A percentile compares a stretch with the other conserved stretches of the same genome.
Conservation (phyloP, 2,113 vertebrate species). For the Psephotus haematonotus region DNA sequence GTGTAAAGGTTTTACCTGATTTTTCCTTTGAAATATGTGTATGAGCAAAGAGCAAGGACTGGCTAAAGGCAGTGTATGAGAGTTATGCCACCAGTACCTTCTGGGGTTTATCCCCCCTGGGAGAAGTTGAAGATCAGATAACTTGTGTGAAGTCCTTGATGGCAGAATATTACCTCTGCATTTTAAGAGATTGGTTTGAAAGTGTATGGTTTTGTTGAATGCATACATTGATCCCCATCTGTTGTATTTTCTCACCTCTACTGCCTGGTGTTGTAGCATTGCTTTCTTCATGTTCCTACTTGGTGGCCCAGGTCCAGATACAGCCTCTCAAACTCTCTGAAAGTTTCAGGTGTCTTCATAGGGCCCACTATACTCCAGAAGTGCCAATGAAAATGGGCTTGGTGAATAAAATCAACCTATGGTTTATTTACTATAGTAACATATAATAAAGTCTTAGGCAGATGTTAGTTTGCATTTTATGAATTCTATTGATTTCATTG, state of each 20-base stretch:
- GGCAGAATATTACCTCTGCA: neutral
- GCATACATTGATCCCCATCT: neutral
- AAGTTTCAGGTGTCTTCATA: neutral
- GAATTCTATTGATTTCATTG: neutral
- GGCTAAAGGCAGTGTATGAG: neutral
- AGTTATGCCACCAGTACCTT: neutral
- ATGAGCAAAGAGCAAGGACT: neutral
- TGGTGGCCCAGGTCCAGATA: neutral
- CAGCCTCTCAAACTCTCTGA: neutral
- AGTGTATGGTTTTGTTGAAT: neutral
- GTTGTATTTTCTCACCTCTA: neutral
- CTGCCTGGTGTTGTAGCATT: neutral
- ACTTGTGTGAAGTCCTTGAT: rapidly evolving
- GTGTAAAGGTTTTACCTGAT: neutral
- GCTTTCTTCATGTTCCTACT: neutral
- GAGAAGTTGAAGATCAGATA: neutral
- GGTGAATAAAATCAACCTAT: neutral
- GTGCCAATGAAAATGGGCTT: neutral
- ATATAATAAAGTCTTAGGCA: neutral
- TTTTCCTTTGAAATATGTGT: neutral
- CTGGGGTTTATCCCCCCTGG: neutral
- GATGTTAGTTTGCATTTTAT: neutral
- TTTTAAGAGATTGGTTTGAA: neutral
- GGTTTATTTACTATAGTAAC: neutral
- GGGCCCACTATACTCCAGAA: neutral